Evolutionary conservation across 1,140 invertebrate genomes (phyloP).

Genomic region (Procambarus clarkii): DNA sequence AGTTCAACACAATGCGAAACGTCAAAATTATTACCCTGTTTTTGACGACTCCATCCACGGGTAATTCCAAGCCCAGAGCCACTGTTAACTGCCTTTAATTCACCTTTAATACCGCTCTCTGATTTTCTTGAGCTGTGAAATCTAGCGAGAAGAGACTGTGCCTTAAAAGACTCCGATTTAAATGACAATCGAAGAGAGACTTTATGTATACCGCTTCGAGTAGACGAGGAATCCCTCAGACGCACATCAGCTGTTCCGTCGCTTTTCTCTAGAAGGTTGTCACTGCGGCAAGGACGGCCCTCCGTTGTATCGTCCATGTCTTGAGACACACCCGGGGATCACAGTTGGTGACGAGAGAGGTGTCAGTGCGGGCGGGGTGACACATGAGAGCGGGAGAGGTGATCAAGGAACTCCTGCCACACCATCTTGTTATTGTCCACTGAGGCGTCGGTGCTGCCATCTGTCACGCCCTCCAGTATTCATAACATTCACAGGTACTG

Average conservation of each 20-base stretch:
- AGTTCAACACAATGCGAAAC: not conserved
- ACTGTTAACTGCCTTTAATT: constrained; percentile 29
- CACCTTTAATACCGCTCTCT: constrained; percentile 55
- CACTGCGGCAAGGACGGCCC: not conserved
- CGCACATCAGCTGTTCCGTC: constrained; percentile 34
- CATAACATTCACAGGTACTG: no score
- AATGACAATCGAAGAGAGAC: constrained; percentile 49
- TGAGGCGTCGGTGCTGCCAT: constrained; percentile 28
- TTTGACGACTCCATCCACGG: constrained; percentile 35
- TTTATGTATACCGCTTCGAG: constrained; percentile 22
- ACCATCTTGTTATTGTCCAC: constrained; percentile 48
- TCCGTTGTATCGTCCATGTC: constrained; percentile 56
- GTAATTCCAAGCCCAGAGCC: constrained; percentile 30
- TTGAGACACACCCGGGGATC: constrained; percentile 2
- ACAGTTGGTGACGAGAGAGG: no score
- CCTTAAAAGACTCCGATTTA: constrained; percentile 56
- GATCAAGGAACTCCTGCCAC: not conserved
- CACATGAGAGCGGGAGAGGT: not conserved
- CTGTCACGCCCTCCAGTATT: not conserved
- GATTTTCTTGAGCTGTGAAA: constrained; percentile 64
- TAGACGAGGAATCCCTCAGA: constrained; percentile 8
- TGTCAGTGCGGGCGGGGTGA: not conserved
- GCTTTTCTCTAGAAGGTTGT: constrained; percentile 13
- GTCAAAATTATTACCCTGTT: constrained; percentile 30
- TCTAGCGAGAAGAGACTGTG: constrained; percentile 48